Percentiles rank a stretch among this genome's conserved stretches.
These are phyloP conservation scores for Epinephelus cyanopodus DNA, from an alignment of 2,113 vertebrate genomes.

Conservation along the genomic window DNA sequence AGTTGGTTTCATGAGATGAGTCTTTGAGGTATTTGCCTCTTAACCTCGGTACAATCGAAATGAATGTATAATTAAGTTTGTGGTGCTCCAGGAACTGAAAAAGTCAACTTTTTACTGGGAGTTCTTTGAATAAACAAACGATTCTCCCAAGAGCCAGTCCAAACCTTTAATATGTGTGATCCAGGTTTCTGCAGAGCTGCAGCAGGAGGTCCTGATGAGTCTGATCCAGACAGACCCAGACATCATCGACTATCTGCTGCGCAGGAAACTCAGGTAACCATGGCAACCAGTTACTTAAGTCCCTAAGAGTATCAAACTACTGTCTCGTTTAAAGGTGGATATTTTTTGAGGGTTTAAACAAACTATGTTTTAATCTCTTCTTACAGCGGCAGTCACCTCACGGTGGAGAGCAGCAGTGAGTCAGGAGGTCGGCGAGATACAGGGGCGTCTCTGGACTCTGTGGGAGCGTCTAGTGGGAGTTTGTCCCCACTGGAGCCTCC, in stretches of 20 bases:
- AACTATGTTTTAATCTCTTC: background rate
- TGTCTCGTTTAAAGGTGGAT: background rate
- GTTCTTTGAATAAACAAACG: background rate
- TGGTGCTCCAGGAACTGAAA: background rate
- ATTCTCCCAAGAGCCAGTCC: no score
- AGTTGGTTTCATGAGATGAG: no score
- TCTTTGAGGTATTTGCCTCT: no score
- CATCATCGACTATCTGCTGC: conserved; percentile 92
- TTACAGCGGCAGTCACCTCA: conserved; percentile 67
- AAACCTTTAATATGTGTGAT: background rate
- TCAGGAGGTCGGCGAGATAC: conserved; percentile 74
- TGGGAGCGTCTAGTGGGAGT: conserved; percentile 79
- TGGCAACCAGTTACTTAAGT: background rate
- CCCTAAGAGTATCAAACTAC: accelerated
- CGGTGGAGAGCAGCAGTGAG: conserved; percentile 45
- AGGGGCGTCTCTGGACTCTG: conserved; percentile 78
- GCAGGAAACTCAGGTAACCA: conserved; percentile 87
- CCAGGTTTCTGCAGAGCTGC: conserved; percentile 91
- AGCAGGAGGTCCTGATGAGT: conserved; percentile 90
- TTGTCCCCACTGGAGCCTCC: conserved; percentile 77
- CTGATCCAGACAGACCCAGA: conserved; percentile 94
- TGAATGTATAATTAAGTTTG: no score
- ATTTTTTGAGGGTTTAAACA: background rate
- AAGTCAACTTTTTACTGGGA: background rate
- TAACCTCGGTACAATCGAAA: no score